phyloP scores from a whole-genome alignment of 2,797 vertebrate species.

The Taeniopygia guttata region DNA sequence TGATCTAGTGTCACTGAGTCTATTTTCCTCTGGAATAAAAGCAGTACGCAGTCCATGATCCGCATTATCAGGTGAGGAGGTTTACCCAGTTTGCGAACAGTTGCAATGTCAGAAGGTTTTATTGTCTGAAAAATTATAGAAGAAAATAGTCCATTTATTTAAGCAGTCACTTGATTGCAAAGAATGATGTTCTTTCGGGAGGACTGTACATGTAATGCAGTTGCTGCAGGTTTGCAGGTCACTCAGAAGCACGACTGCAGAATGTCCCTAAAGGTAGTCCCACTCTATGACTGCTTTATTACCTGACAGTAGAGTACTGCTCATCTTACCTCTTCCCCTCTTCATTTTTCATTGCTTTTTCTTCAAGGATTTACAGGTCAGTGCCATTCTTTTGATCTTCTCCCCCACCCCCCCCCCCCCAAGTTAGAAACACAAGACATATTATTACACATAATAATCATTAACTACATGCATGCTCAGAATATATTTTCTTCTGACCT shows the following conservation, averaged over 20 bases:
- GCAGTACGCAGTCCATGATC: conserved; percentile 87
- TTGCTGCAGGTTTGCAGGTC: not conserved
- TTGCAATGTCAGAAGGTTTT: conserved; percentile 85
- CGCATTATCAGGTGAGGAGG: conserved; percentile 89
- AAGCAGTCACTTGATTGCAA: not conserved
- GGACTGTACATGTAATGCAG: not conserved
- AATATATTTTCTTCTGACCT: conserved; percentile 68
- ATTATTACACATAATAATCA: not conserved
- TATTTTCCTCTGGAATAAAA: conserved; percentile 85
- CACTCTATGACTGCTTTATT: not conserved
- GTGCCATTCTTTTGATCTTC: not conserved
- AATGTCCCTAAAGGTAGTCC: not conserved
- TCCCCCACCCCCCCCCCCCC: no score
- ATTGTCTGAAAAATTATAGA: conserved; percentile 77
- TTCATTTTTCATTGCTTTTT: not conserved
- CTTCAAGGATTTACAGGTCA: not conserved
- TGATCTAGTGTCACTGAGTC: conserved; percentile 77
- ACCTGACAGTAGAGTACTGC: not conserved
- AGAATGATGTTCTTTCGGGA: not conserved
- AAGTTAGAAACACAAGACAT: not conserved
- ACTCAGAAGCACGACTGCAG: not conserved
- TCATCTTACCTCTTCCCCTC: not conserved
- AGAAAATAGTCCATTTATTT: not conserved
- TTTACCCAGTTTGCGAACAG: conserved; percentile 86
- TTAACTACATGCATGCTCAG: not conserved